Evolutionary conservation across 2,113 vertebrate species (phyloP), one percentile per base, ranked within the genome.

Genomic region (Stegastes partitus): DNA sequence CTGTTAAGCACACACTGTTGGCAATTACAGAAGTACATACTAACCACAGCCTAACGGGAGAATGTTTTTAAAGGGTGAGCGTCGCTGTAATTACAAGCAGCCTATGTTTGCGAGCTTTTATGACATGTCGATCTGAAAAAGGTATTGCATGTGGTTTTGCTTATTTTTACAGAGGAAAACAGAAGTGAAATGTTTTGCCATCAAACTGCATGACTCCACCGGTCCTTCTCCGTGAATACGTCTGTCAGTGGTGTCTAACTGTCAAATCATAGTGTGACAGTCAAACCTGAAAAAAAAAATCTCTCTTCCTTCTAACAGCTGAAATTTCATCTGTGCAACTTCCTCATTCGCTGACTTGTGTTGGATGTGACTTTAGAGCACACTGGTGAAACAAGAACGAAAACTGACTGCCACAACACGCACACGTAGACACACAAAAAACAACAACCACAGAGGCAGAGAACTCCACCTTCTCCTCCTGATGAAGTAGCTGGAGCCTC

Each of bases 311-410:
- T 72, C 65, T 82, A 55, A 39, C 19, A n/a, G 47, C 67, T 57
- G 12, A 44, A 62, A 50, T 53, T 66, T 76, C 80, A 83, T 80
- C 37, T 54, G 18, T 84, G 83, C 70, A 77, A 95, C 94, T 95
- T 95, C 94, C 94, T 94, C 92, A 91, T 94, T 92, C 22, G 15
- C 56, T 8, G 57, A 18, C 57, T 81, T 66, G 57, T 75, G 68
- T 78, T 64, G 37, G 58, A 68, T 57, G 64, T 74, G 51, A 68
- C 69, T 53, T 21, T 3, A 68, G 74, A 62, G 74, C 71, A 11
- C 19, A 0, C 58, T 22, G 26, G 63, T 79, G 77, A 89, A 90
- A 92, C 76, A 1, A 88, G 88, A 93, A 88, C 81, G 4, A 87
- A 84, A 80, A 85, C 81, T 14, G 37, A 18, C 22, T 0, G n/a